phyloP scores from a whole-genome alignment of 2,797 vertebrate species.

The Taeniopygia guttata region DNA sequence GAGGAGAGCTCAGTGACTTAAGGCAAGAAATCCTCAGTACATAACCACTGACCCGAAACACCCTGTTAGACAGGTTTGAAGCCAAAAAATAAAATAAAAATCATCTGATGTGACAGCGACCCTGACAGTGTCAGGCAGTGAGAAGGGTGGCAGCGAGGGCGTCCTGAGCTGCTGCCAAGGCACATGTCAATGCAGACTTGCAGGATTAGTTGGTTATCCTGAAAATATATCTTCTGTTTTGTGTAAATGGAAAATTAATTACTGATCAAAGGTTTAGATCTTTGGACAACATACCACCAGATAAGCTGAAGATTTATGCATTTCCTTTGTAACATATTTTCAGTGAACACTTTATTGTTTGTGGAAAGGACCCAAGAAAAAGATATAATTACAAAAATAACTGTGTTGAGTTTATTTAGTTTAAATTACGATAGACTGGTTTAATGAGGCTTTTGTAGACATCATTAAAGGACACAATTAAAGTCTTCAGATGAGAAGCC shows the following conservation, averaged over 20 bases:
- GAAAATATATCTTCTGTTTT: slow-evolving; percentile 59
- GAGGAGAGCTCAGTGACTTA: background rate
- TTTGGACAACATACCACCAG: slow-evolving; percentile 55
- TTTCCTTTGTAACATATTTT: slow-evolving; percentile 54
- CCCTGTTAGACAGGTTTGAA: slow-evolving; percentile 30
- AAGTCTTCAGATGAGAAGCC: slow-evolving; percentile 31
- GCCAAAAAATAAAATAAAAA: slow-evolving; percentile 41
- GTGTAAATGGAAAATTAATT: slow-evolving; percentile 75
- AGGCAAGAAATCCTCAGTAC: slow-evolving; percentile 8
- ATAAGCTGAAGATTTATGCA: slow-evolving; percentile 67
- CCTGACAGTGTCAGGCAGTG: background rate
- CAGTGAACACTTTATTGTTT: slow-evolving; percentile 8
- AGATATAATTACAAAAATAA: slow-evolving; percentile 25
- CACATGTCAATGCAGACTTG: slow-evolving; percentile 7
- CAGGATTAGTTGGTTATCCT: slow-evolving; percentile 56
- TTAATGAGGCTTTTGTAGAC: slow-evolving; percentile 53
- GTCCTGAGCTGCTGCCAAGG: slow-evolving; percentile 47
- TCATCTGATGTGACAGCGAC: background rate
- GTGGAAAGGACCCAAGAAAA: slow-evolving; percentile 52
- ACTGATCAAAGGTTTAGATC: slow-evolving; percentile 58
- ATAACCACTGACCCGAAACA: slow-evolving; percentile 11
- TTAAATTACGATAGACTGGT: slow-evolving; percentile 6
- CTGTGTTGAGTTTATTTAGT: slow-evolving; percentile 21
- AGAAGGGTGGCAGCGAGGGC: slow-evolving; percentile 24
- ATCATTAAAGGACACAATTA: slow-evolving; percentile 52